Percentiles rank a stretch among this genome's conserved stretches.
Evolutionary conservation across 2,797 vertebrate species (phyloP).

Genomic region (Pseudomugil gertrudae): DNA sequence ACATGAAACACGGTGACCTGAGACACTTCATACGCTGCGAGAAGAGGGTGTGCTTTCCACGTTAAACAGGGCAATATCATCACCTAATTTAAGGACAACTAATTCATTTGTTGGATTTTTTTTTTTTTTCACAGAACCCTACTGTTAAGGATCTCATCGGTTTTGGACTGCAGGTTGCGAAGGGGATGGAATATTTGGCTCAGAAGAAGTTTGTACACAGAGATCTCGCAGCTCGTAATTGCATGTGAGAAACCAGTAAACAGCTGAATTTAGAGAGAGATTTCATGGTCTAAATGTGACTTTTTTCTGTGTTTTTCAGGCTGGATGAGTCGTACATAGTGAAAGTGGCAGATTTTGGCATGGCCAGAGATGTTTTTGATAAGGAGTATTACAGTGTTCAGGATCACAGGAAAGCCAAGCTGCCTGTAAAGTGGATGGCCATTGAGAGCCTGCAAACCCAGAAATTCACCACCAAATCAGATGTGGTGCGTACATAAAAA

Average conservation of each 20-base stretch:
- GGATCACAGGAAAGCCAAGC: conserved; percentile 88
- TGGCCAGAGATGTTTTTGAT: conserved; percentile 93
- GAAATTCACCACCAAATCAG: conserved; percentile 96
- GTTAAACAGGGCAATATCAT: conserved; percentile 7
- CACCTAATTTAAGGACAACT: neutral
- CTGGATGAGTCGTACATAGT: conserved; percentile 93
- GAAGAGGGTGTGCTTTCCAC: conserved; percentile 81
- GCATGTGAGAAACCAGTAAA: conserved; percentile 88
- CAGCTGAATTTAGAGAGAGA: neutral
- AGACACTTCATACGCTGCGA: conserved; percentile 92
- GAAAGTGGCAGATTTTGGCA: conserved; percentile 97
- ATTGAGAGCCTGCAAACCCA: conserved; percentile 97
- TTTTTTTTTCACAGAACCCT: conserved; percentile 89
- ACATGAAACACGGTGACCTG: conserved; percentile 96
- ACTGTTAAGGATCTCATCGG: conserved; percentile 96
- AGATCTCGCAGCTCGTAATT: conserved; percentile 96
- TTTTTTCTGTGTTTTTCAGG: conserved; percentile 74
- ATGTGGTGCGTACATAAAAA: conserved; percentile 85
- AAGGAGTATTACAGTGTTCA: conserved; percentile 97
- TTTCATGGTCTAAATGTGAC: neutral
- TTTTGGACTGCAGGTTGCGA: conserved; percentile 95
- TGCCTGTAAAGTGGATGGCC: conserved; percentile 99
- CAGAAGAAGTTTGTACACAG: conserved; percentile 96
- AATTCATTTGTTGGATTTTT: conserved; percentile 17
- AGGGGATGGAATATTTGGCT: conserved; percentile 97